These are phyloP conservation scores for Dinoponera quadriceps DNA, from an alignment of 1,140 invertebrate species.

Conservation along the genomic window DNA sequence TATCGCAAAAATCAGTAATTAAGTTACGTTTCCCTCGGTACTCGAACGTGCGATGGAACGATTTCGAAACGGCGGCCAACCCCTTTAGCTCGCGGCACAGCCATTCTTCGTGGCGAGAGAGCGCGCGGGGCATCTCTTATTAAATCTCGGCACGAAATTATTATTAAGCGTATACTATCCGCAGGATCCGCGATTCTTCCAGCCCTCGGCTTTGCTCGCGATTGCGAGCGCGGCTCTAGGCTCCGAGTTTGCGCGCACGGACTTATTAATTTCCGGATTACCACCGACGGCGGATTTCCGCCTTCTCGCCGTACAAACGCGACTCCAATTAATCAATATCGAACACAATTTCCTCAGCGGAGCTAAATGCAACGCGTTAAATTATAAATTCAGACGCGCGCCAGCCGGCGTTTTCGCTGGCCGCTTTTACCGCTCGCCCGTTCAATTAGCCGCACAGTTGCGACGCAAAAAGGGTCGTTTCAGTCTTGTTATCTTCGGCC, in stretches of 20 bases:
- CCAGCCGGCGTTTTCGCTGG: not conserved
- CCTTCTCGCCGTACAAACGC: slow-evolving; percentile 9
- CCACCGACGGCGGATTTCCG: slow-evolving; percentile 1
- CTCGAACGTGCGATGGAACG: slow-evolving; percentile 44
- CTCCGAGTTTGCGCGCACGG: not conserved
- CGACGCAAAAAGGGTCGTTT: slow-evolving; percentile 43
- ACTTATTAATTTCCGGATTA: slow-evolving; percentile 52
- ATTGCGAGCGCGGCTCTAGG: not conserved
- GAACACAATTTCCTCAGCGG: slow-evolving; percentile 17
- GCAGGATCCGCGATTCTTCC: slow-evolving; percentile 42
- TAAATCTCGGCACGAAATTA: slow-evolving; percentile 71
- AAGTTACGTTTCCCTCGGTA: slow-evolving; percentile 69
- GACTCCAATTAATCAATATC: slow-evolving; percentile 43
- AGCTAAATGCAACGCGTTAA: not conserved
- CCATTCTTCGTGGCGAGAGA: slow-evolving; percentile 35
- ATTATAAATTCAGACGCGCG: slow-evolving; percentile 40
- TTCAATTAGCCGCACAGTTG: slow-evolving; percentile 31
- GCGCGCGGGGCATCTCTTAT: slow-evolving; percentile 66
- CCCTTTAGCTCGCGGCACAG: slow-evolving; percentile 48
- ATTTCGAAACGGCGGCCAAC: slow-evolving; percentile 53
- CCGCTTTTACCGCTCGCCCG: slow-evolving; percentile 16
- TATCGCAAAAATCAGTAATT: slow-evolving; percentile 78
- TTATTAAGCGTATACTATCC: slow-evolving; percentile 69
- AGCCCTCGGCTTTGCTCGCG: slow-evolving; percentile 13
- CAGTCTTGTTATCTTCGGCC: slow-evolving; percentile 40